These are phyloP conservation scores for Cepphus grylle DNA, from an alignment of 2,113 vertebrate genomes.

Conservation along the genomic window DNA sequence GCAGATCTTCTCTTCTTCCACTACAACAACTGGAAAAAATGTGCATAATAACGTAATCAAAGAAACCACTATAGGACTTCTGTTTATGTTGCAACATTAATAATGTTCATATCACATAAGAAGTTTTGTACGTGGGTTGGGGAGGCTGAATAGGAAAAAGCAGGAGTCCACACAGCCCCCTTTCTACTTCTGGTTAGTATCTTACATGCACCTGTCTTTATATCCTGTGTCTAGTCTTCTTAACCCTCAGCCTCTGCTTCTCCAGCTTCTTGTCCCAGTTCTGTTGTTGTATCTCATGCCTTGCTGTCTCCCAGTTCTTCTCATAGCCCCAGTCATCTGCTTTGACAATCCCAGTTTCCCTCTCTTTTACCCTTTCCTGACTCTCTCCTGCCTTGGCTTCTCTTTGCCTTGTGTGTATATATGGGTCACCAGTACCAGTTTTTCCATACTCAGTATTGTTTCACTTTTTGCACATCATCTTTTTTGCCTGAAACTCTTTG, in stretches of 20 bases:
- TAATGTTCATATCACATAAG: not conserved
- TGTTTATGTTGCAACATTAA: not conserved
- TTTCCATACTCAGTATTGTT: not conserved
- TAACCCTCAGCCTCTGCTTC: not conserved
- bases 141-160: not conserved
- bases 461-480: not conserved
- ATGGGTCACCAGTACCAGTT: not conserved
- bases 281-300: not conserved
- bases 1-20: not conserved
- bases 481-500: not conserved
- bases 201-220: not conserved
- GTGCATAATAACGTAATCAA: not conserved
- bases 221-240: not conserved
- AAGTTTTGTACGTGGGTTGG: not conserved
- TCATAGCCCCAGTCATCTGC: not conserved
- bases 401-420: not conserved
- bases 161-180: not conserved
- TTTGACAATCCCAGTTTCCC: not conserved
- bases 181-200: not conserved
- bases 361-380: not conserved
- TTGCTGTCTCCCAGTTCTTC: not conserved
- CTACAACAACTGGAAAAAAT: not conserved
- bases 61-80: not conserved
- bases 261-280: not conserved
- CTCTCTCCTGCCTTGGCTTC: not conserved